Percentiles rank a stretch among this genome's conserved stretches.
phyloP scores from a whole-genome alignment of 2,113 vertebrate species.

The Herpailurus yagouaroundi region DNA sequence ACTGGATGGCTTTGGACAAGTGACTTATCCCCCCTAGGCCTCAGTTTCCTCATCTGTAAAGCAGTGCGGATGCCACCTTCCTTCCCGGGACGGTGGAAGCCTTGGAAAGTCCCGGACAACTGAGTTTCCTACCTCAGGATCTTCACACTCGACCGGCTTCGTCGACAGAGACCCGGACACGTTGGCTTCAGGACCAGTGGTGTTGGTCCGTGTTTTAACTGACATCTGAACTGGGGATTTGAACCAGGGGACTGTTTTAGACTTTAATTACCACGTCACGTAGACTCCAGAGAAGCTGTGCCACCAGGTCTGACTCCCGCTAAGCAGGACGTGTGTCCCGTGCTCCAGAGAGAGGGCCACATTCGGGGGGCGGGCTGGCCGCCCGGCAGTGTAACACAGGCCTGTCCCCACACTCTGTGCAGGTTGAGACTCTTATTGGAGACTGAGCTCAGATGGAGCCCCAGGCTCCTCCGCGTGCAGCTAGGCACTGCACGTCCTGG shows the following conservation, averaged over 20 bases:
- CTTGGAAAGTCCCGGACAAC: background rate
- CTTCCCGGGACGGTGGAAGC: accelerated
- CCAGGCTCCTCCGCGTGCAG: accelerated
- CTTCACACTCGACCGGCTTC: background rate
- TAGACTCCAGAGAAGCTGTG: background rate
- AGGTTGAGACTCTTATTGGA: background rate
- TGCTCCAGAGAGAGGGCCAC: background rate
- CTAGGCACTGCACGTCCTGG: accelerated
- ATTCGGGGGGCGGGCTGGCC: accelerated
- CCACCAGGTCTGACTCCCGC: accelerated
- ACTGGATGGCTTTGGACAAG: background rate
- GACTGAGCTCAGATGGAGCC: background rate
- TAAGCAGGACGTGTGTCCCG: background rate
- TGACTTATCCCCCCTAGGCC: background rate
- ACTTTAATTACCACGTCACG: accelerated
- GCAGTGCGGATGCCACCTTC: accelerated
- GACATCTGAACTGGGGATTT: background rate
- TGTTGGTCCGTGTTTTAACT: background rate
- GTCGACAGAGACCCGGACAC: background rate
- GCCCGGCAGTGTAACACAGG: accelerated
- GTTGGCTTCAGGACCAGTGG: background rate
- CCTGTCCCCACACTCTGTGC: accelerated
- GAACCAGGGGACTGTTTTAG: too few relatives aligned
- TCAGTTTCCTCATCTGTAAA: background rate
- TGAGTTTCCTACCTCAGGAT: background rate